Evolutionary conservation across 2,113 vertebrate species (phyloP).

Genomic region (Stegastes partitus): DNA sequence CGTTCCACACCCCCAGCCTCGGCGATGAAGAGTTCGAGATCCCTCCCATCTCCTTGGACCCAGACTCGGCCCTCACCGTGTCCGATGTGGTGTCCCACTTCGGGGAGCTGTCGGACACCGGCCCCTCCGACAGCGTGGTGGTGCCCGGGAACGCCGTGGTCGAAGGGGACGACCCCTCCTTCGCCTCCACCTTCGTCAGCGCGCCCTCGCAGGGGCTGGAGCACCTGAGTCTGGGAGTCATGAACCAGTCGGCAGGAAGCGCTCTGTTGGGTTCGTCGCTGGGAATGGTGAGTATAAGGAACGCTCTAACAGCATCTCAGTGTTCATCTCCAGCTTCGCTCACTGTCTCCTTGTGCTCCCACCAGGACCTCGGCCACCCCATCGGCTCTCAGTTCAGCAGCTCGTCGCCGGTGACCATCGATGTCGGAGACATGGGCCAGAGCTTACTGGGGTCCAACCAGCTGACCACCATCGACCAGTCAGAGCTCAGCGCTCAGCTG

Average conservation of each 20-base stretch:
- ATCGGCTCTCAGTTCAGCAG: conserved; percentile 91
- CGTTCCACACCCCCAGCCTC: conserved; percentile 93
- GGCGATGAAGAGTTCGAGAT: conserved; percentile 96
- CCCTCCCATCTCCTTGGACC: conserved; percentile 92
- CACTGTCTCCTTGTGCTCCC: background rate
- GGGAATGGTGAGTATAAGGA: conserved; percentile 74
- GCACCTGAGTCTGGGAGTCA: conserved; percentile 90
- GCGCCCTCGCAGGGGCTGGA: conserved; percentile 84
- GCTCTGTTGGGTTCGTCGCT: conserved; percentile 80
- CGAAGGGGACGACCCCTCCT: conserved; percentile 85
- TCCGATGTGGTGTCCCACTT: conserved; percentile 92
- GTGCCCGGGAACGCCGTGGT: conserved; percentile 87
- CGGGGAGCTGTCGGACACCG: conserved; percentile 87
- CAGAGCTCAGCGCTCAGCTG: conserved; percentile 92
- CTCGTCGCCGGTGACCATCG: conserved; percentile 91
- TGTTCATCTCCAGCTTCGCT: background rate
- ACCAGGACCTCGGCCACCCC: conserved; percentile 92
- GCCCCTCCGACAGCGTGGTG: conserved; percentile 82
- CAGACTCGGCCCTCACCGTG: conserved; percentile 90
- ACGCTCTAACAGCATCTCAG: accelerated
- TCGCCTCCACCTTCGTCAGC: conserved; percentile 83
- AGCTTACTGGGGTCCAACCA: conserved; percentile 88
- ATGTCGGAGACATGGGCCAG: conserved; percentile 89
- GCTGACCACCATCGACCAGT: conserved; percentile 94
- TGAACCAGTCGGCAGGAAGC: conserved; percentile 87